Conservation (phyloP, 1,140 invertebrate species). For the Protaetia brevitarsis region DNA sequence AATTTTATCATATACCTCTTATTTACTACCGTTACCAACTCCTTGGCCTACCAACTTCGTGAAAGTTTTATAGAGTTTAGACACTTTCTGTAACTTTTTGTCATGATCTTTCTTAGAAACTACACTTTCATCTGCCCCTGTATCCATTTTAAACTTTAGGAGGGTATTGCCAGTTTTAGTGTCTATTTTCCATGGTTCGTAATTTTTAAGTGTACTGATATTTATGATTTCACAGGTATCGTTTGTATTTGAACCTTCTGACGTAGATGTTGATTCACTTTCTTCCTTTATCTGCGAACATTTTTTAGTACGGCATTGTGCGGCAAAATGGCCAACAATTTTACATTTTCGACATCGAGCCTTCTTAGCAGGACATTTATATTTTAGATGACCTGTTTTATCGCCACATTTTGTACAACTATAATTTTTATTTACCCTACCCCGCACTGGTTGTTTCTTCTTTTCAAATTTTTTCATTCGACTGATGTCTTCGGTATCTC, state of each 20-base stretch:
- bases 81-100: background rate
- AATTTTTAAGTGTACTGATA: too few species aligned
- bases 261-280: too few species aligned
- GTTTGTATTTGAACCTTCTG: background rate
- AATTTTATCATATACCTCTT: background rate
- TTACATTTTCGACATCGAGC: conserved; percentile 21
- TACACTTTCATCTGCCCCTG: background rate
- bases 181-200: background rate
- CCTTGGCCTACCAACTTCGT: background rate
- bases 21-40: background rate
- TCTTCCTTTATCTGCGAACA: background rate
- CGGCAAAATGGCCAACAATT: conserved; percentile 15
- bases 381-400: background rate
- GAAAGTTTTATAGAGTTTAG: background rate
- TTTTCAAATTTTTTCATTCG: background rate
- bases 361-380: conserved; percentile 1
- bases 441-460: too few species aligned
- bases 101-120: background rate
- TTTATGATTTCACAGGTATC: background rate
- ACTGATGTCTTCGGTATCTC: background rate
- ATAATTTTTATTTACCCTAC: background rate
- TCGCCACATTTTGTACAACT: conserved; percentile 2
- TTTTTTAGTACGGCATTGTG: background rate
- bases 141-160: background rate
- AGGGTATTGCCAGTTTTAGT: too few species aligned